Evolutionary conservation across 2,113 vertebrate species (phyloP), one percentile per base, ranked within the genome.

Genomic region (Herpetotheres cachinnans): DNA sequence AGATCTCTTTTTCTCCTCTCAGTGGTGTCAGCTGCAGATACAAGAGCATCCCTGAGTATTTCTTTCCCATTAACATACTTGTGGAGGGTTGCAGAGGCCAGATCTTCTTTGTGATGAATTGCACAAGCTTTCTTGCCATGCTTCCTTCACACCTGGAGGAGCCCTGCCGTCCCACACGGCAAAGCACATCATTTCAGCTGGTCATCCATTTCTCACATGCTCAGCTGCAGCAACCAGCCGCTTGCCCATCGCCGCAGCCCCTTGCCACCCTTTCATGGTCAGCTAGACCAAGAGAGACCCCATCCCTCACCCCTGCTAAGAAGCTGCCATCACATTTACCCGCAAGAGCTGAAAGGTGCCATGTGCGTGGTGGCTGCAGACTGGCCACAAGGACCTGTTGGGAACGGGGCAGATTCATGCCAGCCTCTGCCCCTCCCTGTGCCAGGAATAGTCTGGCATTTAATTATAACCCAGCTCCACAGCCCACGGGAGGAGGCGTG

Each of bases 231-330:
- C 55, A 79, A 2, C 24, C 72, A 65, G 22, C 44, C 3, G 1
- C 26, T 70, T 47, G 13, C 8, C 30, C 26, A 2, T 16, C 49
- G 58, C 55, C 2, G 0, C n/a, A 72, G 26, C n/a, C 40, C 20
- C 42, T 77, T 3, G 0, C 5, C 3, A 8, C 4, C 5, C 11
- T 52, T 55, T 65, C 10, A 3, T 6, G 16, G 44, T 9, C 40
- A 18, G 8, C 34, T 2, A 2, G 38, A 42, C 17, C 2, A 0
- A 14, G 24, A 49, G 26, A 54, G 7, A 50, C 22, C 16, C 11
- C 0, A 0, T n/a, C 17, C 24, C 6, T 59, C 13, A 29, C 0
- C 10, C 20, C 16, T 40, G 13, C 3, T 2, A 34, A 27, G 47
- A 58, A 50, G n/a, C 42, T 54, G 42, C 34, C 16, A 0, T n/a